Evolutionary conservation across 2,113 vertebrate genomes (phyloP), one percentile per base, ranked within the genome.

Genomic region (Rissa tridactyla): DNA sequence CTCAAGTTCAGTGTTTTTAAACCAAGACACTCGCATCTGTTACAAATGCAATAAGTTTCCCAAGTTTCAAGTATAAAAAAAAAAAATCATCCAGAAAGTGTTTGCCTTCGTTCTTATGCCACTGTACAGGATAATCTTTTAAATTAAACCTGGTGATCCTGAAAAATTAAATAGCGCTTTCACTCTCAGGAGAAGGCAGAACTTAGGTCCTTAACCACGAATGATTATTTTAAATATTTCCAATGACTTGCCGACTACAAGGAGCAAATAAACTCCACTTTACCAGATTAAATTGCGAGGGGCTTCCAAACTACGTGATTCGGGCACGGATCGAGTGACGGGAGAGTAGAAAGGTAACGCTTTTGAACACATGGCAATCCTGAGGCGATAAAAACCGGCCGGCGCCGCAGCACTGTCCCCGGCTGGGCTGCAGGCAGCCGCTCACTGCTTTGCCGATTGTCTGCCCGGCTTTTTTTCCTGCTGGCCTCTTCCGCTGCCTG

Each of bases 401-500:
- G 46, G 75, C 52, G 5, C 18, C 8, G 54, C 27, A 15, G 82
- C 44, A 26, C 66, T 9, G 90, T 93, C 91, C 92, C 94, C 7
- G 15, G 72, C 49, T 66, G 5, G 6, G 54, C 8, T 1, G 34
- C 49, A 23, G 40, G 3, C 5, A 1, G 34, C 94, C 38, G 9
- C 65, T 98, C 98, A 99, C 82, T 99, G 99, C 97, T 99, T 99
- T 61, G 98, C 98, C 0, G 99, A 98, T 57, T 99, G 98, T 81
- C 99, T 98, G 70, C 99, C 99, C 0, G 98, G 98, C 95, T 99
- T 99, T 65, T 99, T 99, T 46, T 99, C 99, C 13, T 98, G 98
- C 82, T 98, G 99, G 26, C 99, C 99, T 71, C 99, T 98, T 32
- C 99, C 99, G 0, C 98, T 98, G 70, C 99, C 99, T 0, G 98